phyloP scores from a whole-genome alignment of 1,140 invertebrate species.

The Neuroterus valhalla region DNA sequence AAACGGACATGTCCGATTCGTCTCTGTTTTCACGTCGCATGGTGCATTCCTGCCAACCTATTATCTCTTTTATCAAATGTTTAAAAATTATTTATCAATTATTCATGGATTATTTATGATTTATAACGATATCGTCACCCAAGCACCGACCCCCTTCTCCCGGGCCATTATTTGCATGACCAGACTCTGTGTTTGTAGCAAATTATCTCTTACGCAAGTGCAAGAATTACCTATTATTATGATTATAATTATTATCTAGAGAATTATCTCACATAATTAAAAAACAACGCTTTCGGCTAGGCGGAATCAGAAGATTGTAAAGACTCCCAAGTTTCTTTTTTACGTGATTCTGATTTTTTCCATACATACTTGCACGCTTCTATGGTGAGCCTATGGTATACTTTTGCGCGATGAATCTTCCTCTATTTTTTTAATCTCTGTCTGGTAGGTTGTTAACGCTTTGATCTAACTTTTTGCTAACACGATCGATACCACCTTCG shows the following conservation, averaged over 20 bases:
- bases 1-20: slow-evolving; percentile 1
- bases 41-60: slow-evolving; percentile 20
- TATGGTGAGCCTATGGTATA: slow-evolving; percentile 68
- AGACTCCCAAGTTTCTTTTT: slow-evolving; percentile 37
- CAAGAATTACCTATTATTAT: slow-evolving; percentile 66
- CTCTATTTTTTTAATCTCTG: slow-evolving; percentile 55
- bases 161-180: slow-evolving; percentile 75
- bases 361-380: slow-evolving; percentile 69
- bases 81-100: too few relatives aligned
- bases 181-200: slow-evolving; percentile 74
- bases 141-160: slow-evolving; percentile 72
- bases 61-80: slow-evolving; percentile 7
- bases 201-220: slow-evolving; percentile 72
- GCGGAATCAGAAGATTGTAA: slow-evolving; percentile 39
- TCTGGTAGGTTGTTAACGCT: slow-evolving; percentile 72
- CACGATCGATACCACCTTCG: slow-evolving; percentile 62
- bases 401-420: slow-evolving; percentile 59
- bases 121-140: slow-evolving; percentile 59
- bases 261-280: slow-evolving; percentile 14
- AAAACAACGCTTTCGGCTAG: slow-evolving; percentile 33
- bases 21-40: slow-evolving; percentile 28
- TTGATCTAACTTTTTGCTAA: slow-evolving; percentile 70
- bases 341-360: slow-evolving; percentile 34
- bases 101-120: slow-evolving; percentile 5
- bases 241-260: slow-evolving; percentile 49